Base-by-base conservation (phyloP, 2,113 vertebrate species). In the Caranx ignobilis region DNA sequence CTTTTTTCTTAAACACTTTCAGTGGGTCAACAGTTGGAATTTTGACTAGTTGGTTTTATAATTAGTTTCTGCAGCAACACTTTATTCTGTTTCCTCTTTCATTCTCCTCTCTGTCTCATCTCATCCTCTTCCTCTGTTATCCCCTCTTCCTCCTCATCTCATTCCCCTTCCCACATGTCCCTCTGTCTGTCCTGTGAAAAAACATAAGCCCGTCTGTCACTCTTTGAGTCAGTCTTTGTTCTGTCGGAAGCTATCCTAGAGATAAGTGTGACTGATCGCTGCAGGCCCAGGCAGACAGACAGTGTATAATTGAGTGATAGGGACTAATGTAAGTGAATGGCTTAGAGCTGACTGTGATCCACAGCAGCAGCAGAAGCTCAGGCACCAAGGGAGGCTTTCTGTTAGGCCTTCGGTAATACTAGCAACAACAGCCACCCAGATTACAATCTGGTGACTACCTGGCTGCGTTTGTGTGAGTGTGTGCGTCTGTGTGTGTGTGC, bases 231-330 rank as follows among this genome's bases (percentile, higher is more conserved):
- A 47, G 81, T 80, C 87, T 86, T 82, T 88, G 83, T 90, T 90
- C 79, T 87, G 86, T 87, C 87, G 84, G 70, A 81, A 90, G 37
- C 80, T 77, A 84, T 91, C 80, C 60, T 43, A 41, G n/a, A 77
- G 85, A 90, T 91, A 85, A 82, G 83, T 86, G 84, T 89, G 87
- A 91, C 79, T 82, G 87, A 87, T 85, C 56, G 70, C 86, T 84
- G 71, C 75, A 81, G 85, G 86, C 77, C 67, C 47, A 4, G 61
- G 41, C 85, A 91, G 82, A 85, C 88, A 88, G 75, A 71, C 81
- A 68, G 71, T 82, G 71, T 89, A 84, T 87, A 88, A 91, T 83
- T 78, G 87, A 92, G 88, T 84, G 88, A 90, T 86, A 77, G 84
- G 71, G 79, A 77, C 75, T 74, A 90, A 91, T 88, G 85, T 77